phyloP scores from a whole-genome alignment of 2,888 invertebrate species.

The Congeria kusceri region DNA sequence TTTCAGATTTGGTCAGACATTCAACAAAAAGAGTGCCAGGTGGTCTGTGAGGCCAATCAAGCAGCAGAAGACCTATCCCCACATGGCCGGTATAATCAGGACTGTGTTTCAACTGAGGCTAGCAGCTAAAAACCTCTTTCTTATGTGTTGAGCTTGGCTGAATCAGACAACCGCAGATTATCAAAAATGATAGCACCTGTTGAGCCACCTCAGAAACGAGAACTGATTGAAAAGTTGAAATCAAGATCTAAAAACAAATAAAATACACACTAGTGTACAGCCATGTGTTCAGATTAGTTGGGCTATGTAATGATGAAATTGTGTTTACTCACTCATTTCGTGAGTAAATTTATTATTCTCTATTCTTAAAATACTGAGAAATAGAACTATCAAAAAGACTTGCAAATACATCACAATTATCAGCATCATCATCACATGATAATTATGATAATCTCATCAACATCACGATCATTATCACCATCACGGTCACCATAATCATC shows the following conservation, averaged over 20 bases:
- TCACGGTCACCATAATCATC: too few species aligned
- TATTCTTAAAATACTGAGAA: too few species aligned
- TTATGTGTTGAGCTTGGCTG: constrained; percentile 4
- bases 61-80: constrained; percentile 23
- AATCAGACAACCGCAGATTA: constrained; percentile 35
- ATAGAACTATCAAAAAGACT: too few species aligned
- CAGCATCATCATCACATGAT: too few species aligned
- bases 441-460: too few species aligned
- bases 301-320: too few species aligned
- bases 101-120: constrained; percentile 27
- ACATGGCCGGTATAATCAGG: constrained; percentile 21
- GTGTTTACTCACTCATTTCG: too few species aligned
- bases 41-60: constrained; percentile 39
- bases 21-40: constrained; percentile 42
- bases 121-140: constrained; percentile 31
- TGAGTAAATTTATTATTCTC: too few species aligned
- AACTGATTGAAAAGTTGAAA: constrained; percentile 18
- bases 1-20: constrained; percentile 23
- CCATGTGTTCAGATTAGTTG: too few species aligned
- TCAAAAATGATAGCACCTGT: constrained; percentile 32
- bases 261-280: too few species aligned
- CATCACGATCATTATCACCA: too few species aligned
- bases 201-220: constrained; percentile 29
- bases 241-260: constrained; percentile 18
- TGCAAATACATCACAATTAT: too few species aligned